These are phyloP conservation scores for Elymnias hypermnestra DNA, from an alignment of 1,140 invertebrate species.

Conservation along the genomic window DNA sequence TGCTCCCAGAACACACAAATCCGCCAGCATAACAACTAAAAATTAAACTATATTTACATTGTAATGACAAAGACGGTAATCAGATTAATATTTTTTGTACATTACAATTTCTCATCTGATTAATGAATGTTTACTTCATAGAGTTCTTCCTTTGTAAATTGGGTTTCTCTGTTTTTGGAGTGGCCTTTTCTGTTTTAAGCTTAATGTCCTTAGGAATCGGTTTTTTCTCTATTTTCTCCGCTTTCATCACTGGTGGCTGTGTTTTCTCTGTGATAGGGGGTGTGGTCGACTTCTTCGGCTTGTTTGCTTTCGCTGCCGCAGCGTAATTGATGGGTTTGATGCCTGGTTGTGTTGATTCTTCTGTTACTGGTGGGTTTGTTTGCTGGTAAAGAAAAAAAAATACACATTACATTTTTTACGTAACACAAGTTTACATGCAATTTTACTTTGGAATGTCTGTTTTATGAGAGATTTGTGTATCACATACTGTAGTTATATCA, in stretches of 20 bases:
- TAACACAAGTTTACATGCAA: too few species aligned
- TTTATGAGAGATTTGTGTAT: too few species aligned
- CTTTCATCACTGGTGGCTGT: slow-evolving; percentile 11
- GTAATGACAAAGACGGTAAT: not conserved
- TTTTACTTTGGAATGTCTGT: too few species aligned
- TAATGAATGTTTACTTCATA: slow-evolving; percentile 26
- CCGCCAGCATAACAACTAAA: too few species aligned
- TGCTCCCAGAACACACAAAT: too few species aligned
- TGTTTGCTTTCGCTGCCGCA: slow-evolving; percentile 56
- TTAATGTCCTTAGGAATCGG: slow-evolving; percentile 15
- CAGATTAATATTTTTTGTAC: slow-evolving; percentile 1
- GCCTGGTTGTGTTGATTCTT: slow-evolving; percentile 25
- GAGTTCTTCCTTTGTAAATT: slow-evolving; percentile 51
- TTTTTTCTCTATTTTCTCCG: slow-evolving; percentile 21
- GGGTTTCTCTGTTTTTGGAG: slow-evolving; percentile 19
- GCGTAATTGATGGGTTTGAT: slow-evolving; percentile 67
- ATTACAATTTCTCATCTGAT: not conserved
- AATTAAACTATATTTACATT: too few species aligned
- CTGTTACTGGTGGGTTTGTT: slow-evolving; percentile 26
- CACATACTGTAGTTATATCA: too few species aligned
- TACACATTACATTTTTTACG: too few species aligned
- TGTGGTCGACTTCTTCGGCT: slow-evolving; percentile 43
- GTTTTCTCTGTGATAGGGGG: slow-evolving; percentile 24
- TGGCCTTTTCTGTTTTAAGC: slow-evolving; percentile 23
- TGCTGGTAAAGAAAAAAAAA: slow-evolving; percentile 24